Base-by-base conservation (phyloP, 2,888 invertebrate species). In the Onthophagus sagittarius region DNA sequence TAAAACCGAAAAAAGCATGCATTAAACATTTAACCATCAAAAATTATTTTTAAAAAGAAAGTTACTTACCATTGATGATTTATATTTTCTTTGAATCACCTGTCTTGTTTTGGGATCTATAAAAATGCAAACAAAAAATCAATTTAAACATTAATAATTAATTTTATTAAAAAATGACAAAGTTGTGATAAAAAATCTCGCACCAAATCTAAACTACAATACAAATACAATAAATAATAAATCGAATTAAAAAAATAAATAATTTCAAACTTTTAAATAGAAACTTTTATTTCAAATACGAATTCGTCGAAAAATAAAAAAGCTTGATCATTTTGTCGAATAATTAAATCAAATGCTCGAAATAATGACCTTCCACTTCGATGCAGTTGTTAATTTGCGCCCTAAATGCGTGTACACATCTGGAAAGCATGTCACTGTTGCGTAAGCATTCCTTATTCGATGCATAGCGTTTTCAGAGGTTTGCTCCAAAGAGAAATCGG, bases 21-120 rank as follows among this genome's bases (percentile, higher is more conserved):
- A 0, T 9, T 64, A 9, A 64, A 64, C 64, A 64, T 9, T 15
- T 64, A 64, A 23, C 23, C 23, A 23, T 23, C 23, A 3, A 23
- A 64, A 64, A 15, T 2, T 7, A 23, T 64, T 64, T 23, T 5
- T 4, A 64, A 11, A 5, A 64, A 11, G 9, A 14, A 64, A 14
- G 5, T 64, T 6, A 89, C 95, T 93, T 89, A 96, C 99, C 99
- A 99, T 97, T 81, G 95, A 93, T 72, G 99, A 99, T 88, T 96
- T 97, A 88, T 98, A 99, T 88, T 94, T 96, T 84, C 99, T 91
- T 87, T 98, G 97, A 83, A 96, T 94, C 80, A 99, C 93, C 89
- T 98, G 96, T 83, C 97, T 91, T 80, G 96, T 97, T 89, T 98
- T 98, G 78, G 98, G 97, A 93, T 99, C 99, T 99, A 89, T 74